Percentiles rank a stretch among this genome's conserved stretches.
Conservation (phyloP, 1,140 invertebrate species). For the Liolophura sinensis region DNA sequence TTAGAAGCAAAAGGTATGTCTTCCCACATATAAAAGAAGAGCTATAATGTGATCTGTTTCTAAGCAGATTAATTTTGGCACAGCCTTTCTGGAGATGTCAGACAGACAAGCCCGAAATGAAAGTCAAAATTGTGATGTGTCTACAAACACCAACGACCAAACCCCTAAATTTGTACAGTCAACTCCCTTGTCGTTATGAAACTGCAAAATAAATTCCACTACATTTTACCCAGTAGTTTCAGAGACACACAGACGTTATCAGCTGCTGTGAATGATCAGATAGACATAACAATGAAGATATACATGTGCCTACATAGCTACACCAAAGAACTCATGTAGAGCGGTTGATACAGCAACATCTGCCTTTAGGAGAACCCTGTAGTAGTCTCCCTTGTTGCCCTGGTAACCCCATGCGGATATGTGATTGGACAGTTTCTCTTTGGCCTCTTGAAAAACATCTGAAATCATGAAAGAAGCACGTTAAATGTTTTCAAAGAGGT, state of each 20-base stretch:
- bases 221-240: not conserved
- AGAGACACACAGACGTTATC: not conserved
- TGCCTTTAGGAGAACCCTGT: conserved; percentile 61
- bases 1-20: no score
- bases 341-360: conserved; percentile 76
- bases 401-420: conserved; percentile 69
- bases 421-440: conserved; percentile 60
- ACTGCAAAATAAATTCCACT: not conserved
- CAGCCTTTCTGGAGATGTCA: no score
- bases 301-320: conserved; percentile 66
- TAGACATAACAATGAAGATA: not conserved
- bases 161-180: no score
- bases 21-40: no score
- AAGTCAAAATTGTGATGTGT: no score
- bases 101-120: no score
- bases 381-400: conserved; percentile 65
- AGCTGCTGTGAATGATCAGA: not conserved
- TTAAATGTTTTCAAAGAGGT: no score
- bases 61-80: no score
- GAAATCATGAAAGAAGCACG: no score
- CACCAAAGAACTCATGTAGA: conserved; percentile 77
- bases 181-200: no score
- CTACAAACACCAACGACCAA: no score
- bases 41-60: no score
- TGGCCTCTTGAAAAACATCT: conserved; percentile 58